Percentiles rank a stretch among this genome's conserved stretches.
Conservation (phyloP, 2,797 vertebrate genomes). For the Avahi laniger region DNA sequence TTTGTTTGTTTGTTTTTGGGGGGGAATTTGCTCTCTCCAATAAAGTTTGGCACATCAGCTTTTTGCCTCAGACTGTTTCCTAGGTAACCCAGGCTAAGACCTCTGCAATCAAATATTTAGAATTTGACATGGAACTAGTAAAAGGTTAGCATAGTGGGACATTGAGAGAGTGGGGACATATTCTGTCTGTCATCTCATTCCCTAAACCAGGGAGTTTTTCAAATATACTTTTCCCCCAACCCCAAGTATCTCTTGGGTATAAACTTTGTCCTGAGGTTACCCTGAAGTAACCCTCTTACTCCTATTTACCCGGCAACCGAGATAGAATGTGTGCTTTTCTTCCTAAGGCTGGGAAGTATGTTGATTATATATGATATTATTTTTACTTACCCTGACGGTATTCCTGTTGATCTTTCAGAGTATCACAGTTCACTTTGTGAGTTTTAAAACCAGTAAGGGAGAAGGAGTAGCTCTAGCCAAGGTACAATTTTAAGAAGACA, state of each 20-base stretch:
- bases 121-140: not conserved
- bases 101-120: slow-evolving; percentile 23
- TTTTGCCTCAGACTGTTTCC: slow-evolving; percentile 3
- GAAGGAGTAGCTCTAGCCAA: slow-evolving; percentile 56
- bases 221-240: not conserved
- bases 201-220: not conserved
- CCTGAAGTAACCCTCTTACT: slow-evolving; percentile 10
- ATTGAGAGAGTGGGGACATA: slow-evolving; percentile 23
- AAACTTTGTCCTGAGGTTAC: slow-evolving; percentile 24
- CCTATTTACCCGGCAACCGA: slow-evolving; percentile 7
- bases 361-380: slow-evolving; percentile 63
- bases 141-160: not conserved
- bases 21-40: not conserved
- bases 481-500: slow-evolving; percentile 58
- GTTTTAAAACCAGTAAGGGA: slow-evolving; percentile 37
- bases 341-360: slow-evolving; percentile 40
- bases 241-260: not conserved
- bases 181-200: not conserved
- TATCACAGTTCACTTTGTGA: slow-evolving; percentile 50
- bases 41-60: not conserved
- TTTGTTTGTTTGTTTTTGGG: too few relatives aligned
- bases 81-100: not conserved
- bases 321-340: not conserved
- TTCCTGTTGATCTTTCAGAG: slow-evolving; percentile 46
- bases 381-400: slow-evolving; percentile 53